Evolutionary conservation across 2,113 vertebrate genomes (phyloP), one percentile per base, ranked within the genome.

Genomic region (Cheilinus undulatus): DNA sequence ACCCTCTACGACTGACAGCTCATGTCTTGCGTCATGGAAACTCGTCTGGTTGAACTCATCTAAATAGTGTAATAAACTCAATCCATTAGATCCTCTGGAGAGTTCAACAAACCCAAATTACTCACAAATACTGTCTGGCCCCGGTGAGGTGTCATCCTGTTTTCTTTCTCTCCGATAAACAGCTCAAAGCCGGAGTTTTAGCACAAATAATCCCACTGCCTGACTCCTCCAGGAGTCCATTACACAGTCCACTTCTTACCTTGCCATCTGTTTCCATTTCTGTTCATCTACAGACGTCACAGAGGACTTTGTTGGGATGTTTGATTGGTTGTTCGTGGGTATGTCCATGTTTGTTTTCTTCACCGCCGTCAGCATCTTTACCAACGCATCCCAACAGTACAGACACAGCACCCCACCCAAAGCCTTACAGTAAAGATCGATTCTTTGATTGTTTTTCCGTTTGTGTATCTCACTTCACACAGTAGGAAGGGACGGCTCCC

Each of bases 371-470:
- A 64, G 49, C 73, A 56, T 51, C 56, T 59, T 6, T 17, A 42
- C 40, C 17, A 42, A 42, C 40, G 6, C 40, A 42, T 17, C 38
- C 40, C 40, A 19, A 80, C 76, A 68, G 73, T 59, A 60, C 66
- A 69, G 34, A 87, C 84, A 82, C 76, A 68, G 75, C 87, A 88
- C 80, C 84, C 86, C 88, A 93, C 93, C 92, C 83, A 61, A 94
- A 93, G 92, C 93, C 93, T 94, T 94, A 94, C 86, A 87, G 88
- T 53, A 62, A 78, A 72, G 59, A 89, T 70, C 0, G 80, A 82
- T 57, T 82, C 57, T 82, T 58, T 5, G 78, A 68, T 74, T 62
- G 84, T 84, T 90, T 91, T 89, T 84, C 20, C 82, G 89, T 87
- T 90, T 58, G 85, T 82, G 80, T 86, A 49, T 77, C 57, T 90